Conservation (phyloP, 2,888 invertebrate species). For the Thymelicus sylvestris region DNA sequence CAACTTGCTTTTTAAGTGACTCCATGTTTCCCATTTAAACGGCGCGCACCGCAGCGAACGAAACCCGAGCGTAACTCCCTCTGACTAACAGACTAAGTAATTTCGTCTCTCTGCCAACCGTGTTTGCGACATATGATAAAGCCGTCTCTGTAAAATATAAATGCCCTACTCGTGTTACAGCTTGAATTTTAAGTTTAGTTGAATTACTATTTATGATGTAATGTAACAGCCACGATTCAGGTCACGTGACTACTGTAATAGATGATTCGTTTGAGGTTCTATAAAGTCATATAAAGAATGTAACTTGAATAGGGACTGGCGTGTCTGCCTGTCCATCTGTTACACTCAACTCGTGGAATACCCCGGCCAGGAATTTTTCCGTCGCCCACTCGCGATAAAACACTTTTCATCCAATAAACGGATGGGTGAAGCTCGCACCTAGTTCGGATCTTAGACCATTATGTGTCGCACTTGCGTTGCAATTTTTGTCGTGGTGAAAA, state of each 20-base stretch:
- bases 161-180: background rate
- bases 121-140: constrained; percentile 10
- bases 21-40: constrained; percentile 43
- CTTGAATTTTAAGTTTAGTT: constrained; percentile 3
- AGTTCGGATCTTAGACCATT: too few species aligned
- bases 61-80: background rate
- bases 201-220: background rate
- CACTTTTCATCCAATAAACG: too few species aligned
- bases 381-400: too few species aligned
- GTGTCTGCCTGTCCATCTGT: too few species aligned
- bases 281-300: too few species aligned
- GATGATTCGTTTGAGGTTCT: too few species aligned
- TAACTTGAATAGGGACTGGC: too few species aligned
- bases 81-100: constrained; percentile 9
- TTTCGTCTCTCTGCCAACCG: constrained; percentile 10
- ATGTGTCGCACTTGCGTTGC: too few species aligned
- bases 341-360: too few species aligned
- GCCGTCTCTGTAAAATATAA: constrained; percentile 7
- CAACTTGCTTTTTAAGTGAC: constrained; percentile 41
- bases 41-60: background rate
- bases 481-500: too few species aligned
- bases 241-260: background rate
- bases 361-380: too few species aligned
- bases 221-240: background rate
- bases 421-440: too few species aligned